Conservation (phyloP, 2,113 vertebrate genomes). For the Microcebus ravelobensis region DNA sequence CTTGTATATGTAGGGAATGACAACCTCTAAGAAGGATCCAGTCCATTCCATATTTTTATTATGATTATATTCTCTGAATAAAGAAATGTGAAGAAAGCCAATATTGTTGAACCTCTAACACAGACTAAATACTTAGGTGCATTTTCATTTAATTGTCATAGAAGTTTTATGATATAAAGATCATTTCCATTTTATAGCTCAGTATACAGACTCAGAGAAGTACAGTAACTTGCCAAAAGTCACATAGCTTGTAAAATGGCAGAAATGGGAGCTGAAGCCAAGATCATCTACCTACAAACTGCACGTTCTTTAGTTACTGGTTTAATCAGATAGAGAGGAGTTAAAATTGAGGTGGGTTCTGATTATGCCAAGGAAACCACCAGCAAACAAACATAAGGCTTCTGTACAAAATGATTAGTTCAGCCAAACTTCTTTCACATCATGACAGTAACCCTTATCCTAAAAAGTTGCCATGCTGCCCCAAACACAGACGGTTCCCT, state of each 20-base stretch:
- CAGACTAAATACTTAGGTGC: neutral
- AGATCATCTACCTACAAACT: neutral
- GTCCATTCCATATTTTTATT: neutral
- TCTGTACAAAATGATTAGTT: neutral
- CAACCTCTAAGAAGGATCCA: neutral
- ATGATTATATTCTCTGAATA: neutral
- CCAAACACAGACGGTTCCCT: neutral
- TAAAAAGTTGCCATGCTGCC: neutral
- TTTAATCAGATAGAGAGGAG: neutral
- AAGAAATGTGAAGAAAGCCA: neutral
- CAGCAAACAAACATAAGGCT: neutral
- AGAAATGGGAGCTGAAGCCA: neutral
- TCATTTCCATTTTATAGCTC: neutral
- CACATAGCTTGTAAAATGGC: neutral
- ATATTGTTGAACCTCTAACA: neutral
- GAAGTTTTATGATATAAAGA: neutral
- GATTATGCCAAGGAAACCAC: neutral
- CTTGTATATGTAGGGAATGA: neutral
- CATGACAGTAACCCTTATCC: neutral
- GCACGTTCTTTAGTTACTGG: neutral
- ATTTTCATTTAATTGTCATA: neutral
- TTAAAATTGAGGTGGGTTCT: neutral
- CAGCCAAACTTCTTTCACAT: neutral
- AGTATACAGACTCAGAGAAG: conserved; percentile 17
- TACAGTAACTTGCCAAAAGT: neutral